A percentile compares a stretch with the other conserved stretches of the same genome.
Evolutionary conservation across 1,140 invertebrate genomes (phyloP).

Genomic region (Leucophenga varia): DNA sequence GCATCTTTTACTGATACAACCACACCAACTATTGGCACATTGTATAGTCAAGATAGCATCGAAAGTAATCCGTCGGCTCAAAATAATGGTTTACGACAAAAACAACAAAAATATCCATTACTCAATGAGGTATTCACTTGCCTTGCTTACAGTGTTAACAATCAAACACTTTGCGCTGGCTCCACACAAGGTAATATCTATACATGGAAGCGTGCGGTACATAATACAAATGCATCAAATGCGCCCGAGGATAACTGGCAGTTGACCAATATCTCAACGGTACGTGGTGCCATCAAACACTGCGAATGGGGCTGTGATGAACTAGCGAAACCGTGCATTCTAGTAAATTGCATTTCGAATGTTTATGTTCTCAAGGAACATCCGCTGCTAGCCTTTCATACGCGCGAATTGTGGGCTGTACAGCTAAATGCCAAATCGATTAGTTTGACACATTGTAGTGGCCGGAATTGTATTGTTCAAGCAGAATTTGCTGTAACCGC

Average conservation of each 20-base stretch:
- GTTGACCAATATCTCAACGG: conserved; percentile 64
- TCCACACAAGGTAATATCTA: conserved; percentile 90
- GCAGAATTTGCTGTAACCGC: conserved; percentile 80
- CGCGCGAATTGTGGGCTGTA: conserved; percentile 70
- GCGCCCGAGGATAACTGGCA: conserved; percentile 66
- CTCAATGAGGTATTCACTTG: conserved; percentile 71
- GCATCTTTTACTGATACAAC: conserved; percentile 22
- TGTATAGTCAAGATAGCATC: conserved; percentile 32
- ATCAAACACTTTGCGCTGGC: conserved; percentile 78
- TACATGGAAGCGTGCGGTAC: conserved; percentile 73
- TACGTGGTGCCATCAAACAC: conserved; percentile 73
- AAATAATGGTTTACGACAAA: conserved; percentile 8
- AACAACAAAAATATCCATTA: conserved; percentile 28
- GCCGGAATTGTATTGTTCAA: conserved; percentile 64
- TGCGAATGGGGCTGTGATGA: conserved; percentile 72
- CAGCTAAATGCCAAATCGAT: conserved; percentile 68
- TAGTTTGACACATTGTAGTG: conserved; percentile 60
- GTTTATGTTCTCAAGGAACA: conserved; percentile 73
- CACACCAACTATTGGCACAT: conserved; percentile 16
- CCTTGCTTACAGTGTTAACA: conserved; percentile 68
- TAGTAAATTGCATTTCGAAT: conserved; percentile 83
- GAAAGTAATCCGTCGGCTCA: conserved; percentile 18
- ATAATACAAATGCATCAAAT: conserved; percentile 30
- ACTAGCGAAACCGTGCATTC: conserved; percentile 69
- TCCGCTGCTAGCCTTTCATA: conserved; percentile 56